These are phyloP conservation scores for Neoitamus cyanurus DNA, from an alignment of 2,888 invertebrate species.

Conservation along the genomic window DNA sequence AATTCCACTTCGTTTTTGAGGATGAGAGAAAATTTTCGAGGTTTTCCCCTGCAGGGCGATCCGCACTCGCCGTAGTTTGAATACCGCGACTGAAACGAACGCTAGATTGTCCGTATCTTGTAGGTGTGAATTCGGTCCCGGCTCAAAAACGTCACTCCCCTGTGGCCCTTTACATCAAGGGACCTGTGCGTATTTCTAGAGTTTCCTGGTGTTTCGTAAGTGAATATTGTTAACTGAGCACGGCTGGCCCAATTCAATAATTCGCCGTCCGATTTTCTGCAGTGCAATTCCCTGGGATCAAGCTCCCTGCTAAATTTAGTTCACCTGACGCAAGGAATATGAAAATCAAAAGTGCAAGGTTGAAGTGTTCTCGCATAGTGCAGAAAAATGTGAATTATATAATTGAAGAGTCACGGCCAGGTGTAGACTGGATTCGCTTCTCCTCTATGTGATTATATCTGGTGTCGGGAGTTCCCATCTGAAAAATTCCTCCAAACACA, in stretches of 20 bases:
- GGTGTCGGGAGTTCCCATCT: neutral
- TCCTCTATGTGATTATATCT: neutral
- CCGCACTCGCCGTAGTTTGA: constrained; percentile 39
- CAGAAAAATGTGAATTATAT: constrained; percentile 34
- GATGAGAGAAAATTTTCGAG: constrained; percentile 10
- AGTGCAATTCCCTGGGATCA: constrained; percentile 12
- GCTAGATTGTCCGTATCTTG: constrained; percentile 15
- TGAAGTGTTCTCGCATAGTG: constrained; percentile 1
- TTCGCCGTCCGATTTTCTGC: neutral
- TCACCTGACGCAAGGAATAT: constrained; percentile 30
- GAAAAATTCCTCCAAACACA: neutral
- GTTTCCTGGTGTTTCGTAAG: neutral
- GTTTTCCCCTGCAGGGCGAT: neutral
- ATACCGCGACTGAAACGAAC: constrained; percentile 46
- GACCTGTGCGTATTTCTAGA: neutral
- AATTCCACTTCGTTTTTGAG: constrained; percentile 2
- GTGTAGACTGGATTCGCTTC: neutral
- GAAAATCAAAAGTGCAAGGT: constrained; percentile 40
- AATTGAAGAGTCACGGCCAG: neutral
- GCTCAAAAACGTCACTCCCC: neutral
- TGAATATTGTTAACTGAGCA: neutral
- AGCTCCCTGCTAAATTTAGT: constrained; percentile 26
- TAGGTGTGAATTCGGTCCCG: constrained; percentile 12
- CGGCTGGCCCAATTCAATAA: neutral
- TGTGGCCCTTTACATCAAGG: neutral